Conservation (phyloP, 2,113 vertebrate species). For the Ictalurus furcatus region DNA sequence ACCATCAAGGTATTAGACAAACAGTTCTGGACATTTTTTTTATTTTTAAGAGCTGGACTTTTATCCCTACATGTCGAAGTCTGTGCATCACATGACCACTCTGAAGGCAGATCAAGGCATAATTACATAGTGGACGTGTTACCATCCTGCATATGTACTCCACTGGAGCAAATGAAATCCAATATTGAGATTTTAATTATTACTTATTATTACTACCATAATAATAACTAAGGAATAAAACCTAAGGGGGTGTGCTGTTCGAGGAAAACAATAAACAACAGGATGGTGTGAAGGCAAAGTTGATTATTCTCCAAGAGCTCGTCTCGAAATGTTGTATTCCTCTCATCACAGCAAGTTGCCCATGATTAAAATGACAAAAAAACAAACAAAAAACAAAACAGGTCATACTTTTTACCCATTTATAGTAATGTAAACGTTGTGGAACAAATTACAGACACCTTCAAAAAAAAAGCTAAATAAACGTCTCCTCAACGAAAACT, state of each 20-base stretch:
- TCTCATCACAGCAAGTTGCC: too few species aligned
- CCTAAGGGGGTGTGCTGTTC: too few species aligned
- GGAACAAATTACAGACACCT: too few species aligned
- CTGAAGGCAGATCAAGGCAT: background rate
- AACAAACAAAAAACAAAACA: too few species aligned
- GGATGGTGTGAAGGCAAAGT: background rate
- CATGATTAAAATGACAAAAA: too few species aligned
- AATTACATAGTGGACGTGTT: background rate
- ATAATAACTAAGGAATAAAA: background rate
- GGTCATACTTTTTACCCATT: too few species aligned
- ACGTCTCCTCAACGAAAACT: background rate
- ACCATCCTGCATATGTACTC: background rate
- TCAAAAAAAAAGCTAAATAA: background rate
- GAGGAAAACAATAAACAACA: background rate
- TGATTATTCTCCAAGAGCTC: too few species aligned
- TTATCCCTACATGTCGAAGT: background rate
- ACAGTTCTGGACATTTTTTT: background rate
- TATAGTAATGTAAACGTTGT: too few species aligned
- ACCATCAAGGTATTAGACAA: background rate
- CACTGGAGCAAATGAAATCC: background rate
- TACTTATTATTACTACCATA: background rate
- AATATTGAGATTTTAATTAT: background rate
- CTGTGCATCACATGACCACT: background rate
- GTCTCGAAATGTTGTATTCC: too few species aligned
- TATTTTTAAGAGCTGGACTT: too few species aligned